Conservation (phyloP, 1,140 invertebrate species). For the Pemphigus obesinymphae region DNA sequence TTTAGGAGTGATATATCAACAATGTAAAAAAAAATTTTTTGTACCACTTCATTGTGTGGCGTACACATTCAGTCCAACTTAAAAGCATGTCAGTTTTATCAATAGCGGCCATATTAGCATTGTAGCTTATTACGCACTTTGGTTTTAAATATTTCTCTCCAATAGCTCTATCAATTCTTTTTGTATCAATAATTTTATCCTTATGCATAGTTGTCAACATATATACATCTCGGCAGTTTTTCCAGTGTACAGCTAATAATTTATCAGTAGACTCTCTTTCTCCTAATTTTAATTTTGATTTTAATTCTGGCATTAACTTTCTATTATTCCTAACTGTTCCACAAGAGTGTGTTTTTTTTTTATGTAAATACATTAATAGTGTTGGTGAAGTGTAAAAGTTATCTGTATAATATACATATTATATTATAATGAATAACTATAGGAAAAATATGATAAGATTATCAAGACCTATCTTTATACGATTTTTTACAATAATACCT, state of each 20-base stretch:
- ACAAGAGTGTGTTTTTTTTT: constrained; percentile 46
- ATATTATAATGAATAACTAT: constrained; percentile 47
- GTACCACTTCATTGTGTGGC: background rate
- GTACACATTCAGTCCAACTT: background rate
- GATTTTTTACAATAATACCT: constrained; percentile 46
- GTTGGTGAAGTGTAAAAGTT: constrained; percentile 48
- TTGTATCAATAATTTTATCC: constrained; percentile 42
- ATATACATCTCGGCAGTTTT: constrained; percentile 47
- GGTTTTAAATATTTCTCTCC: constrained; percentile 46
- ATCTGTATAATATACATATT: no score
- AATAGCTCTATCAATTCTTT: constrained; percentile 28
- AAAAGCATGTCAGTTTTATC: background rate
- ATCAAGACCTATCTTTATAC: no score
- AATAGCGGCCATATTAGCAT: background rate
- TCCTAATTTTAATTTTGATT: constrained; percentile 45
- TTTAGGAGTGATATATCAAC: background rate
- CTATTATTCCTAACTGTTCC: constrained; percentile 46
- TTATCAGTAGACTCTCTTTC: constrained; percentile 45
- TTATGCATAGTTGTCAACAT: constrained; percentile 48
- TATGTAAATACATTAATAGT: constrained; percentile 45
- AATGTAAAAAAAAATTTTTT: background rate
- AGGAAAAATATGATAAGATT: constrained; percentile 47
- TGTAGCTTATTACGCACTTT: background rate
- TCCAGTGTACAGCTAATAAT: constrained; percentile 48
- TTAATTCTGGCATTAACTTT: constrained; percentile 47